phyloP scores from a whole-genome alignment of 2,888 invertebrate genomes.

The Torymus tubicola region DNA sequence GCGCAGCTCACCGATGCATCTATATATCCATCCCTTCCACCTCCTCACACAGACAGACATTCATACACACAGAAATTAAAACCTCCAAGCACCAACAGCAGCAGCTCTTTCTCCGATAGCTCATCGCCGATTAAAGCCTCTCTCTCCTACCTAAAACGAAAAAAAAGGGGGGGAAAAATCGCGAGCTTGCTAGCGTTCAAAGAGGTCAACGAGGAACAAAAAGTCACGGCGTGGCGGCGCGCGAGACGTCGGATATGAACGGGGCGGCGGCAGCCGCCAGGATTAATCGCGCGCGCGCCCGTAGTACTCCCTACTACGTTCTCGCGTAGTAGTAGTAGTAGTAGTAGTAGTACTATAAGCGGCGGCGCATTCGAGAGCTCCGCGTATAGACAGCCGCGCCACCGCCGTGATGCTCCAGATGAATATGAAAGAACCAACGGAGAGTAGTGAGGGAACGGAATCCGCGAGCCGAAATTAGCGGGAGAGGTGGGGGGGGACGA shows the following conservation, averaged over 20 bases:
- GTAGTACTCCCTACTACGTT: background rate
- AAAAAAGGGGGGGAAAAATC: background rate
- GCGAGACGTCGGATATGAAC: constrained; percentile 9
- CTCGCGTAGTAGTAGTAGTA: constrained; percentile 44
- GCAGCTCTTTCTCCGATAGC: background rate
- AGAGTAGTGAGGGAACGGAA: background rate
- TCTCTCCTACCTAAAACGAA: too few species aligned
- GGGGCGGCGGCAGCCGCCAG: constrained; percentile 8
- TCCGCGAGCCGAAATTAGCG: background rate
- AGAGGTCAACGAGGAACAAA: too few species aligned
- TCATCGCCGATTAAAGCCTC: constrained; percentile 30
- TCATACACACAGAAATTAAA: background rate
- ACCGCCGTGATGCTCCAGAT: constrained; percentile 19
- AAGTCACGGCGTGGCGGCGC: too few species aligned
- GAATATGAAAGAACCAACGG: constrained; percentile 27
- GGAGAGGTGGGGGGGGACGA: constrained; percentile 24
- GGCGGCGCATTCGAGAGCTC: background rate
- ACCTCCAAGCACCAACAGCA: too few species aligned
- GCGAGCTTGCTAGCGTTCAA: too few species aligned
- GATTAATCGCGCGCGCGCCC: constrained; percentile 38
- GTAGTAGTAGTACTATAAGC: constrained; percentile 56
- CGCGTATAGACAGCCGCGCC: background rate
- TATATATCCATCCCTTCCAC: too few species aligned
- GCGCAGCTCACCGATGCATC: background rate
- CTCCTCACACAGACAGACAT: too few species aligned